These are phyloP conservation scores for Ceriagrion tenellum DNA, from an alignment of 2,888 invertebrate genomes.

Conservation along the genomic window DNA sequence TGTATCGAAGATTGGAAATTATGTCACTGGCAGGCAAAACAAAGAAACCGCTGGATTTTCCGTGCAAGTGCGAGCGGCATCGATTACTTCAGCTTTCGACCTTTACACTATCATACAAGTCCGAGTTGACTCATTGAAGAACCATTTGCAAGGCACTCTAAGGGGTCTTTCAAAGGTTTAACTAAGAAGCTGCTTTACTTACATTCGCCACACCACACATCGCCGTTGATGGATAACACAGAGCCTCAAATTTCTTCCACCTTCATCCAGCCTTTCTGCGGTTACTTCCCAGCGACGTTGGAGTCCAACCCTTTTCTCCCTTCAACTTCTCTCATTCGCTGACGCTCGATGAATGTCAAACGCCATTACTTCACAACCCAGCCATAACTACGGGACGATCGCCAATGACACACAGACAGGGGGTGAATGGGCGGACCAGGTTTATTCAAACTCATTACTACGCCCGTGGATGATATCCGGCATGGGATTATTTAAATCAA, in stretches of 20 bases:
- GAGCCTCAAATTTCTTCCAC: background rate
- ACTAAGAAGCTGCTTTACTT: no score
- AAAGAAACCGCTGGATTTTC: no score
- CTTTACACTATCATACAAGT: no score
- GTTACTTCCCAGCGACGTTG: background rate
- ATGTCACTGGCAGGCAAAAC: no score
- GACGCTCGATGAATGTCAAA: constrained; percentile 12
- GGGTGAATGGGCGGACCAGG: background rate
- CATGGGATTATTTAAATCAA: background rate
- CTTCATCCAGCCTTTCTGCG: background rate
- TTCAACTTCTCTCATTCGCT: background rate
- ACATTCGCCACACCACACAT: no score
- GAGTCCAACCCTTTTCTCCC: background rate
- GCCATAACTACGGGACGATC: background rate
- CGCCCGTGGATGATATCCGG: background rate
- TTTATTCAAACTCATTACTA: background rate
- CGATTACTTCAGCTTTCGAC: no score
- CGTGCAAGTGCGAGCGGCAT: no score
- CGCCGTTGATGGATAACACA: no score
- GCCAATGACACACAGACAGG: background rate
- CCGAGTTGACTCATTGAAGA: no score
- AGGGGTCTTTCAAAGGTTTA: no score
- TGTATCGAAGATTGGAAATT: no score
- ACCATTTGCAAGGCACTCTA: no score
- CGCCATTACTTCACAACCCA: background rate